These are phyloP conservation scores for Agrotis clavis DNA, from an alignment of 2,888 invertebrate genomes.

Conservation along the genomic window DNA sequence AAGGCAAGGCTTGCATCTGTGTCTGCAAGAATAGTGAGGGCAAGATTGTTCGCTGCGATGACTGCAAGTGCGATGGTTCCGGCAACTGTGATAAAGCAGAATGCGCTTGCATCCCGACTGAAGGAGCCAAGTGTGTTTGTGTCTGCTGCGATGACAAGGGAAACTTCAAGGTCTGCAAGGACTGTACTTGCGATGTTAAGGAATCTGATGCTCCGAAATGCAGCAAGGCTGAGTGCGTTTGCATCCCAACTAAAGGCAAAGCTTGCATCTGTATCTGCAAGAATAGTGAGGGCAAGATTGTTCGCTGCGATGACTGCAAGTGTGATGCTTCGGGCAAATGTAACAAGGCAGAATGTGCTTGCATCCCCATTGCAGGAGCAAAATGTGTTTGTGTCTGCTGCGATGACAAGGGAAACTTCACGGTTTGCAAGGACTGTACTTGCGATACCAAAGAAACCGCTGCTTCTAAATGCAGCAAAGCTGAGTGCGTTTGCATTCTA, in stretches of 20 bases:
- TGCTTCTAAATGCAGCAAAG: constrained; percentile 17
- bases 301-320: constrained; percentile 41
- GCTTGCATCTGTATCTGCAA: constrained; percentile 51
- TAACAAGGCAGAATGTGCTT: constrained; percentile 51
- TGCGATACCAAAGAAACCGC: constrained; percentile 31
- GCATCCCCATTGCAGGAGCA: constrained; percentile 55
- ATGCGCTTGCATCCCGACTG: no score
- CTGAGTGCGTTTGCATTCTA: no score
- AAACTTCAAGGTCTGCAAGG: no score
- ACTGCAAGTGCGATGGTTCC: no score
- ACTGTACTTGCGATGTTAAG: no score
- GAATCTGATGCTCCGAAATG: constrained; percentile 11
- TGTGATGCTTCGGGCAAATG: constrained; percentile 32
- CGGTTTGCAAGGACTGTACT: constrained; percentile 50
- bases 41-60: no score
- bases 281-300: constrained; percentile 34
- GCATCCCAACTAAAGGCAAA: constrained; percentile 63
- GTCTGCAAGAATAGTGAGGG: no score
- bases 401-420: constrained; percentile 16
- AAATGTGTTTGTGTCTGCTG: constrained; percentile 49
- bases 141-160: constrained; percentile 51
- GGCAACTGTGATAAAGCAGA: no score
- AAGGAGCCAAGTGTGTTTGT: no score
- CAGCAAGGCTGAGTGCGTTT: constrained; percentile 60
- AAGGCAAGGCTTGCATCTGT: no score